A percentile compares a stretch with the other conserved stretches of the same genome.
Conservation (phyloP, 2,113 vertebrate genomes). For the Mobula birostris region DNA sequence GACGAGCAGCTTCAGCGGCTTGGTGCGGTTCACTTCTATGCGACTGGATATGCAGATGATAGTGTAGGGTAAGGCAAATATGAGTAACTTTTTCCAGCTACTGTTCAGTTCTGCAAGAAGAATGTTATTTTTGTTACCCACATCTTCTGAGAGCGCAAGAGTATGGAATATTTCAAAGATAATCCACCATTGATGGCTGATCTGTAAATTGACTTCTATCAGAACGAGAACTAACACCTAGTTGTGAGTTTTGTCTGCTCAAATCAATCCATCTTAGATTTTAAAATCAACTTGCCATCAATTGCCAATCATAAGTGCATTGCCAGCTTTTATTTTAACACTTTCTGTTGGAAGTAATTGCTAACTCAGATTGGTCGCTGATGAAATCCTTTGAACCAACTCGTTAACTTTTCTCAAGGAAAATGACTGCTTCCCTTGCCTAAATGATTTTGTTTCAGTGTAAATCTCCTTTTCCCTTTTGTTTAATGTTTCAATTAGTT, state of each 20-base stretch:
- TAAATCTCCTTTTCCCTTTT: not conserved
- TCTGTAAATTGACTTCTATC: too few relatives aligned
- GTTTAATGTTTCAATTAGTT: not conserved
- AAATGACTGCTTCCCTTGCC: not conserved
- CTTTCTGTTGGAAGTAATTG: too few relatives aligned
- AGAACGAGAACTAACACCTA: too few relatives aligned
- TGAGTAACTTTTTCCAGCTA: not conserved
- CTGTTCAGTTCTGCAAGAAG: not conserved
- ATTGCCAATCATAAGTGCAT: too few relatives aligned
- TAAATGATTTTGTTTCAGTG: not conserved
- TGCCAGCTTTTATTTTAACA: too few relatives aligned
- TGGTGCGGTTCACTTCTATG: constrained; percentile 77
- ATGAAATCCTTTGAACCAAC: not conserved
- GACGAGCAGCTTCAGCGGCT: constrained; percentile 77
- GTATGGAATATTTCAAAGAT: not conserved
- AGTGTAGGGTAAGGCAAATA: constrained; percentile 71
- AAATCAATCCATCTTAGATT: too few relatives aligned
- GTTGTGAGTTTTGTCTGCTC: too few relatives aligned
- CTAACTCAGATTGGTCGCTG: not conserved
- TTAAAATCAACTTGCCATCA: too few relatives aligned
- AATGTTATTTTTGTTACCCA: not conserved
- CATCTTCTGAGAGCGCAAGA: not conserved
- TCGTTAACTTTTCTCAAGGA: not conserved
- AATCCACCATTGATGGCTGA: too few relatives aligned
- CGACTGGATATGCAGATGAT: constrained; percentile 85